Conservation (phyloP, 2,113 vertebrate genomes). For the Phylloscopus whistleri region DNA sequence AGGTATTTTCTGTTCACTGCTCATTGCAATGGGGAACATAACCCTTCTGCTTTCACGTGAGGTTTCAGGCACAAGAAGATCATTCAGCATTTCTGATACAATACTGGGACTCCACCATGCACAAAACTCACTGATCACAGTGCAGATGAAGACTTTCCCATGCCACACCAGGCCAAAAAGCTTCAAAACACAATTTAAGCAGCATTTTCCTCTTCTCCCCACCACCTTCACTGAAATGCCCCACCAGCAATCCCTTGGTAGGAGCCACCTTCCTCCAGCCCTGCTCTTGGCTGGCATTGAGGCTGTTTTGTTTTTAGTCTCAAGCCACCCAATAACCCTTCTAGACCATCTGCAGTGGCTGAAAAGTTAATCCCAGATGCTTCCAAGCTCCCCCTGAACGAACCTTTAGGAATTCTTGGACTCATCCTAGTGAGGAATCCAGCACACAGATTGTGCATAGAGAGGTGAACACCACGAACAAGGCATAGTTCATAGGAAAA, state of each 20-base stretch:
- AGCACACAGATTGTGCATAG: rapidly evolving
- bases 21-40: neutral
- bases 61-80: neutral
- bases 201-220: neutral
- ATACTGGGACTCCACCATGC: rapidly evolving
- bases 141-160: neutral
- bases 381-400: neutral
- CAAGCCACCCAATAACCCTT: neutral
- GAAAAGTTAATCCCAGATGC: neutral
- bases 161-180: neutral
- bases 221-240: neutral
- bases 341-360: neutral
- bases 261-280: neutral
- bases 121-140: neutral
- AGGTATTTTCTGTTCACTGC: neutral
- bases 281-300: neutral
- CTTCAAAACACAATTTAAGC: neutral
- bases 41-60: neutral
- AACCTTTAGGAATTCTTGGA: neutral
- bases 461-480: rapidly evolving
- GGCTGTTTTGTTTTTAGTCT: neutral
- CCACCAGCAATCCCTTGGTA: neutral
- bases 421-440: neutral
- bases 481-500: rapidly evolving
- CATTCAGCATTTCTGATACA: neutral